A percentile compares a stretch with the other conserved stretches of the same genome.
Conservation (phyloP, 2,113 vertebrate species). For the Gymnocephalus cernua region DNA sequence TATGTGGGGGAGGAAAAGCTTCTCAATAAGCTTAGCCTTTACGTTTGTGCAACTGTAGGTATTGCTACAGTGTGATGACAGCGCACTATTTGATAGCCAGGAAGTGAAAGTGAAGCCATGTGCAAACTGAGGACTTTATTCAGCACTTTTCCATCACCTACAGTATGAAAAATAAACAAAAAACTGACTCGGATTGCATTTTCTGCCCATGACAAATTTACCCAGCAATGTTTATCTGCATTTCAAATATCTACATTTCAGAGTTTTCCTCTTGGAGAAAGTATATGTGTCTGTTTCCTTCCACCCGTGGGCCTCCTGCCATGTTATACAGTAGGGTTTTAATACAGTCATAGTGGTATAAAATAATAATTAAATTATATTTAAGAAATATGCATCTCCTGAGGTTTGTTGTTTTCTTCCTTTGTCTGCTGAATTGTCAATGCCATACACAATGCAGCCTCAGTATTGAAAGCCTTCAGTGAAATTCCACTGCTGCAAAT, state of each 20-base stretch:
- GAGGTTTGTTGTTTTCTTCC: slow-evolving; percentile 31
- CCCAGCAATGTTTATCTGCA: not conserved
- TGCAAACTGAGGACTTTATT: slow-evolving; percentile 28
- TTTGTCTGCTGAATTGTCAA: slow-evolving; percentile 16
- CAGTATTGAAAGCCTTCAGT: slow-evolving; percentile 6
- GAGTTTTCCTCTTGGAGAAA: not conserved
- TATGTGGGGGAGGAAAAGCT: slow-evolving; percentile 3
- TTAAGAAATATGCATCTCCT: slow-evolving; percentile 7
- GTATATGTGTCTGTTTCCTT: not conserved
- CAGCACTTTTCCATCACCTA: slow-evolving; percentile 27
- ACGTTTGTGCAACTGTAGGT: slow-evolving; percentile 18
- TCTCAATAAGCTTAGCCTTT: slow-evolving; percentile 7
- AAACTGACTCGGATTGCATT: not conserved
- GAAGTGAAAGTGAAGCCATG: not conserved
- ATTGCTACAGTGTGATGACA: slow-evolving; percentile 13
- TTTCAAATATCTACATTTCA: slow-evolving; percentile 20
- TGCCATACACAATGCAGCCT: slow-evolving; percentile 3
- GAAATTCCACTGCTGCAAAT: slow-evolving; percentile 20
- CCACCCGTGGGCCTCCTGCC: not conserved
- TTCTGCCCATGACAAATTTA: slow-evolving; percentile 9
- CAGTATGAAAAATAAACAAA: slow-evolving; percentile 16
- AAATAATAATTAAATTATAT: slow-evolving; percentile 7
- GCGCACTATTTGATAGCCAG: slow-evolving; percentile 14
- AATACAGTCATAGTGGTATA: not conserved
- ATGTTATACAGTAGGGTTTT: not conserved